Evolutionary conservation across 2,888 invertebrate genomes (phyloP).

Genomic region (Heliconius charithonia): DNA sequence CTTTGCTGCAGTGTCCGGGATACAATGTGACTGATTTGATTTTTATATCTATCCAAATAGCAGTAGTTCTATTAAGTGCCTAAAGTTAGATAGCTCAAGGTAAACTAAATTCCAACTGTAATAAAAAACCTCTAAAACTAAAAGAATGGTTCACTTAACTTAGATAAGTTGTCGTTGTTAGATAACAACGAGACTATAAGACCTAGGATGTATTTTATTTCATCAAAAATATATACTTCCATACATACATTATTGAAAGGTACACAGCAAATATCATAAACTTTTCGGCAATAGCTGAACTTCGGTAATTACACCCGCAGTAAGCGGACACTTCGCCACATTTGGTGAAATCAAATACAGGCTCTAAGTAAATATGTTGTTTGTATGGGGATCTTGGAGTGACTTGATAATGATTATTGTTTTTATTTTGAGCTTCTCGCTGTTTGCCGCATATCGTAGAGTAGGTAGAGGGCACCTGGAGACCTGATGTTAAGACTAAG

Average conservation of each 20-base stretch:
- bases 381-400: background rate
- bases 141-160: background rate
- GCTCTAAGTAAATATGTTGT: background rate
- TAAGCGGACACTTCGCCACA: background rate
- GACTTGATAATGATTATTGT: background rate
- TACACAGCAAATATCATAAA: constrained; percentile 3
- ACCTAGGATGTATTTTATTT: background rate
- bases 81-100: background rate
- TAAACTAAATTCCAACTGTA: background rate
- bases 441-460: no score
- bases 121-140: background rate
- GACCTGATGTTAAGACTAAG: no score
- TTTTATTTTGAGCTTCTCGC: background rate
- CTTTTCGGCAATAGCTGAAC: background rate
- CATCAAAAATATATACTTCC: no score
- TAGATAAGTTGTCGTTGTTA: background rate
- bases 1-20: no score
- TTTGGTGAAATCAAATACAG: constrained; percentile 9
- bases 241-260: background rate
- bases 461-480: no score
- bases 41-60: no score
- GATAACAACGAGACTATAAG: background rate
- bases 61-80: no score
- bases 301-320: background rate
- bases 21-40: no score